Percentiles rank a stretch among this genome's conserved stretches.
These are phyloP conservation scores for Chironomus tentans DNA, from an alignment of 2,888 invertebrate genomes.

Conservation along the genomic window DNA sequence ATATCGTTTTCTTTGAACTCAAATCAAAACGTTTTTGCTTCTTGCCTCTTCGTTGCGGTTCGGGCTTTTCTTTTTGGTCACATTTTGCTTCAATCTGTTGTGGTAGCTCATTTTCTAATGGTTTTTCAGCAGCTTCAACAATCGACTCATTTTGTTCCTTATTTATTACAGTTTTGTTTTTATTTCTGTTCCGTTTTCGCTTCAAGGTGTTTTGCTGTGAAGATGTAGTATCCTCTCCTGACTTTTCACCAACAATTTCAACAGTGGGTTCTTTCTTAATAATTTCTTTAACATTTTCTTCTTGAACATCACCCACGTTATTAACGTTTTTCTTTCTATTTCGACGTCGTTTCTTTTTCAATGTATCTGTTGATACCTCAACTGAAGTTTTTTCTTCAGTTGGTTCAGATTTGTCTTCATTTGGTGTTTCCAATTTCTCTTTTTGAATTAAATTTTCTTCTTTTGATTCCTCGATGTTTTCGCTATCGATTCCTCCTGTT, in stretches of 20 bases:
- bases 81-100: background rate
- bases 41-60: background rate
- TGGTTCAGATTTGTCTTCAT: background rate
- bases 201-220: background rate
- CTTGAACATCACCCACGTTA: background rate
- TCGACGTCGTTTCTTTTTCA: constrained; percentile 1
- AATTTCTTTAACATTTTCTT: background rate
- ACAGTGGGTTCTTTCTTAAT: no score
- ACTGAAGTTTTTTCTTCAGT: background rate
- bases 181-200: background rate
- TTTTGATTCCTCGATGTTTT: background rate
- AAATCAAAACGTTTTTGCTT: background rate
- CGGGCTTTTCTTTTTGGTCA: background rate
- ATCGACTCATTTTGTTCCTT: background rate
- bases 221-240: background rate
- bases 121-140: background rate
- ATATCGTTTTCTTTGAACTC: constrained; percentile 14
- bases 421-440: background rate
- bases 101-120: background rate
- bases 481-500: background rate
- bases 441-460: background rate
- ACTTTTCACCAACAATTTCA: background rate
- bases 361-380: background rate
- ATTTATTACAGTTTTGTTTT: background rate
- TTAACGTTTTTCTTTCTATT: background rate